Evolutionary conservation across 2,797 vertebrate genomes (phyloP).

Genomic region (Lepidocolaptes lacrymiger): DNA sequence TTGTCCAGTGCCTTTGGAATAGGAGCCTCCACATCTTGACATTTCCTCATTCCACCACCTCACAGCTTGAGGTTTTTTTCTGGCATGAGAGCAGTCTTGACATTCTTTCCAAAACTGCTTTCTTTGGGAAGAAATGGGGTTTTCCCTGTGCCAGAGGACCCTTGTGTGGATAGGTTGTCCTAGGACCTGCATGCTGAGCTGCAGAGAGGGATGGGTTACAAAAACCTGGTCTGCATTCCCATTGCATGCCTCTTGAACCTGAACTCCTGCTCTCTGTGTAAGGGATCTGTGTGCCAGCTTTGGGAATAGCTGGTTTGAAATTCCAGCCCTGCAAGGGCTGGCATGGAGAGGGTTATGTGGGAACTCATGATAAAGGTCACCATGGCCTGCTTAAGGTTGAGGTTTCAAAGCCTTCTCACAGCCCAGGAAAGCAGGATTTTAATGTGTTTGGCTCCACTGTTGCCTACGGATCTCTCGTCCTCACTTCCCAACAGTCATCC

Average conservation of each 20-base stretch:
- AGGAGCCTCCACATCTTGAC: not conserved
- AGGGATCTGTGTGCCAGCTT: not conserved
- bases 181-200: not conserved
- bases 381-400: not conserved
- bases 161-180: not conserved
- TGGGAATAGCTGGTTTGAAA: not conserved
- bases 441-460: not conserved
- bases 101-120: not conserved
- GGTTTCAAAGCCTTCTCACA: not conserved
- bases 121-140: not conserved
- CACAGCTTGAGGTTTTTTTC: fast-evolving
- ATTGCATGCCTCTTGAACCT: fast-evolving
- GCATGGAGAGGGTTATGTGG: not conserved
- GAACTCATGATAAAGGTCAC: not conserved
- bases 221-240: not conserved
- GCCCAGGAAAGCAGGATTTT: not conserved
- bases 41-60: not conserved
- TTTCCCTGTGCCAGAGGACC: not conserved
- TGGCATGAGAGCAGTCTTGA: not conserved
- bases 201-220: not conserved
- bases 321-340: not conserved
- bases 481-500: not conserved
- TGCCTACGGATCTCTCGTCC: not conserved
- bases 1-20: not conserved
- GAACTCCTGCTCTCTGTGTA: not conserved